Percentiles rank a stretch among this genome's conserved stretches.
Conservation (phyloP, 2,888 invertebrate genomes). For the Mimumesa dahlbomi region DNA sequence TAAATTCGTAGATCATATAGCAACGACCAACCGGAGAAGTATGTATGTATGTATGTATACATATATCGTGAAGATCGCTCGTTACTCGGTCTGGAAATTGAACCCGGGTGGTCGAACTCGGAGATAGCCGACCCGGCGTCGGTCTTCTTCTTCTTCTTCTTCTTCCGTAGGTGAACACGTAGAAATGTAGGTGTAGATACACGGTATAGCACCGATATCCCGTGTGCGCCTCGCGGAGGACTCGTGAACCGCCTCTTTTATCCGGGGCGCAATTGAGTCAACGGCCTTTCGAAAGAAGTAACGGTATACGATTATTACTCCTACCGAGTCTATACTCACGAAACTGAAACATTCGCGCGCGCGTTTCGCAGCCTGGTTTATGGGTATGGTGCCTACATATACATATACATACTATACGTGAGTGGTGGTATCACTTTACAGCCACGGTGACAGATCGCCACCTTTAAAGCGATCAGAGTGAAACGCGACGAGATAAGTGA, state of each 20-base stretch:
- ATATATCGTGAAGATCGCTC: constrained; percentile 1
- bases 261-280: constrained; percentile 68
- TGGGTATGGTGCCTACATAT: too few relatives aligned
- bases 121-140: constrained; percentile 1
- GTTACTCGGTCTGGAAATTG: constrained; percentile 12
- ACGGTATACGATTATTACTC: constrained; percentile 69
- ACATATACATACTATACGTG: too few relatives aligned
- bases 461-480: constrained; percentile 41
- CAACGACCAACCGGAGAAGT: background rate
- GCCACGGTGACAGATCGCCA: constrained; percentile 52
- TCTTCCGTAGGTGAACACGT: constrained; percentile 26
- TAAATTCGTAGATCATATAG: background rate
- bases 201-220: constrained; percentile 35
- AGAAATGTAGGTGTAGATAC: constrained; percentile 30
- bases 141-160: too few relatives aligned
- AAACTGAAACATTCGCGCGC: constrained; percentile 64
- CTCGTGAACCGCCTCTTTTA: constrained; percentile 65
- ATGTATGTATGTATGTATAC: too few relatives aligned
- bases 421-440: constrained; percentile 42
- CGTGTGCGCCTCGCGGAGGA: constrained; percentile 46
- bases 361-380: constrained; percentile 45
- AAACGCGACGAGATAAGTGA: too few relatives aligned
- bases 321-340: constrained; percentile 65
- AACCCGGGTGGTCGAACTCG: constrained; percentile 22
- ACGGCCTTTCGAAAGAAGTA: constrained; percentile 68